A percentile compares a stretch with the other conserved stretches of the same genome.
Conservation (phyloP, 2,888 invertebrate species). For the Petrolisthes manimaculis region DNA sequence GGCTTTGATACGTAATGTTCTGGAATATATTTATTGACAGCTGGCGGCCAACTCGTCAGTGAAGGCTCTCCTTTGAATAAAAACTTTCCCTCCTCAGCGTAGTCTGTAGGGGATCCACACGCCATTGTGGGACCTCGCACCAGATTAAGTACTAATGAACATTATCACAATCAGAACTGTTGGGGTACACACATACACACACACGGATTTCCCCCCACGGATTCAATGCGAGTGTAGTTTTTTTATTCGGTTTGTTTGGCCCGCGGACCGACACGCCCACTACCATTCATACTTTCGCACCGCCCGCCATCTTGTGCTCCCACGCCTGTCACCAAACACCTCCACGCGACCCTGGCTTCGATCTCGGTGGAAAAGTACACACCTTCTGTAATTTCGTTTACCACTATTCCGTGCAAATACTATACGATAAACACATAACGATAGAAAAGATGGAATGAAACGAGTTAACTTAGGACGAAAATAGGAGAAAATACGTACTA, state of each 20-base stretch:
- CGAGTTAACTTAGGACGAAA: not conserved
- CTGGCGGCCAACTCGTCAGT: slow-evolving; percentile 13
- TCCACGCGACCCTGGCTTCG: not conserved
- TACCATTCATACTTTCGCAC: slow-evolving; percentile 36
- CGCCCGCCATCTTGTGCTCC: slow-evolving; percentile 60
- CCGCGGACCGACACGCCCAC: slow-evolving; percentile 41
- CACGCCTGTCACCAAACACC: slow-evolving; percentile 32
- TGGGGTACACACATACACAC: slow-evolving; percentile 32
- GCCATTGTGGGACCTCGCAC: slow-evolving; percentile 37
- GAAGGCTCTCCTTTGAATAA: slow-evolving; percentile 7
- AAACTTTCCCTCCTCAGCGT: not conserved
- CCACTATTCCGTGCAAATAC: not conserved
- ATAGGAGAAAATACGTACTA: not conserved
- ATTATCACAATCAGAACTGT: slow-evolving; percentile 59
- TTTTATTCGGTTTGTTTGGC: slow-evolving; percentile 58
- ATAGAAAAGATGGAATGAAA: too few relatives aligned
- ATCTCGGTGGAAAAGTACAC: not conserved
- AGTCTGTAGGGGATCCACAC: slow-evolving; percentile 32
- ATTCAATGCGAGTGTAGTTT: slow-evolving; percentile 57
- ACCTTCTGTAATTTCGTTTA: not conserved
- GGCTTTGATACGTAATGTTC: slow-evolving; percentile 7
- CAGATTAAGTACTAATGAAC: slow-evolving; percentile 60
- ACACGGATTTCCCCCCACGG: slow-evolving; percentile 52
- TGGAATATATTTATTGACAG: not conserved
- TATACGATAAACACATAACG: too few relatives aligned